Evolutionary conservation across 2,888 invertebrate species (phyloP), one percentile per base, ranked within the genome.

Genomic region (Sphinx pinastri): DNA sequence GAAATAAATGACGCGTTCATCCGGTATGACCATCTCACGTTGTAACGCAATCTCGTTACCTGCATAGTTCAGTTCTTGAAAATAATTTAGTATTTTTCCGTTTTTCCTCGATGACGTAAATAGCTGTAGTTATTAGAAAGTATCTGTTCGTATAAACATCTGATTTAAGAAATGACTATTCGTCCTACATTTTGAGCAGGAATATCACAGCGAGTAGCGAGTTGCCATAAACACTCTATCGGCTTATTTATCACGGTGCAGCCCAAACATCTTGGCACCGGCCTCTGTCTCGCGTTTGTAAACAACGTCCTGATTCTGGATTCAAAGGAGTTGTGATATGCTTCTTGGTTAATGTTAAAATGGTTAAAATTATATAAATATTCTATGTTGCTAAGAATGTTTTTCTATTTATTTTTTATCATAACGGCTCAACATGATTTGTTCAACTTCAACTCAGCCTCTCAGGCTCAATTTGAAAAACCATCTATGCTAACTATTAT

Each of bases 191-290:
- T 10, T 16, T 16, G 47, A 19, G 60, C 38, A 47, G 2, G 19
- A 49, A 60, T 47, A 45, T 60, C 47, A 49, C 47, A 19, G 60
- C 38, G 38, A 5, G 38, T 38, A 45, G 19, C 63, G 47, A 63
- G 63, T 63, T 49, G 19, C 45, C 16, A 19, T 83, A 73, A 57
- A 75, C 71, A 49, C 45, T 58, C 71, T 67, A 72, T 63, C 49
- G 8, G 49, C 49, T 49, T 63, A 63, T 63, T 63, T 63, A 63
- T 63, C 63, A 63, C 16, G 19, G 19, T 49, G 25, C 63, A 63
- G 63, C 49, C 63, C 49, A 63, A 63, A 63, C 49, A 63, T 49
- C 25, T 63, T 63, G 47, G 63, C 49, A 47, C 19, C 49, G 19
- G 49, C n/a, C 63, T 13, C 63, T 63, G 19, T 63, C 63, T 63